Base-by-base conservation (phyloP, 2,113 vertebrate genomes). In the Trinectes maculatus region DNA sequence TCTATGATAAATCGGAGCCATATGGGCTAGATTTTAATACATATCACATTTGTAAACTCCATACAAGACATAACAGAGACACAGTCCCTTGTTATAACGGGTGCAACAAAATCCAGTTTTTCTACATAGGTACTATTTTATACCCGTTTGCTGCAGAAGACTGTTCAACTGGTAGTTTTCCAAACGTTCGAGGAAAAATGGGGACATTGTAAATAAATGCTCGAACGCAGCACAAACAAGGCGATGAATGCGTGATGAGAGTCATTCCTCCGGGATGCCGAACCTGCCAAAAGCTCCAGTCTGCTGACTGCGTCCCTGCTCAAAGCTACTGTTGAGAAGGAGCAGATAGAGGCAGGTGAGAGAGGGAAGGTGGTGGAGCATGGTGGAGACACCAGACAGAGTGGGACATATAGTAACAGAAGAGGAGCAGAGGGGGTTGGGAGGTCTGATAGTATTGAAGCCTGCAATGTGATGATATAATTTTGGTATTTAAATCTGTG, bases 211-310 rank as follows among this genome's bases (percentile, higher is more conserved):
- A 40, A 40, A 22, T 10, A 36, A 53, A 11, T 74, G 36, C 19
- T 58, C 68, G 43, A 19, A 46, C 34, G 51, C 26, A 54, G 2
- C 56, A 36, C 43, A 37, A 62, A 74, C 28, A 54, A 12, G 6
- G 40, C 0, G 1, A 6, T 61, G 49, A 77, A 71, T 54, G 3
- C 57, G 59, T 58, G 46, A 74, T 54, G 28, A 67, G 43, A 59
- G 39, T 58, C 24, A 40, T 29, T 77, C 65, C 49, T 26, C 7
- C 9, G 48, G 19, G 74, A 69, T 15, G 19, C 3, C 31, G 16
- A 54, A 63, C 34, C 52, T 49, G 26, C 48, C 52, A 67, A 28
- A 55, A 63, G 42, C 36, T 29, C 22, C 24, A 44, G 29, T 28
- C 9, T 78, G 29, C 56, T 61, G 33, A 22, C 46, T 66, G 64